Conservation (phyloP, 2,113 vertebrate genomes). For the Lophotis ruficrista region DNA sequence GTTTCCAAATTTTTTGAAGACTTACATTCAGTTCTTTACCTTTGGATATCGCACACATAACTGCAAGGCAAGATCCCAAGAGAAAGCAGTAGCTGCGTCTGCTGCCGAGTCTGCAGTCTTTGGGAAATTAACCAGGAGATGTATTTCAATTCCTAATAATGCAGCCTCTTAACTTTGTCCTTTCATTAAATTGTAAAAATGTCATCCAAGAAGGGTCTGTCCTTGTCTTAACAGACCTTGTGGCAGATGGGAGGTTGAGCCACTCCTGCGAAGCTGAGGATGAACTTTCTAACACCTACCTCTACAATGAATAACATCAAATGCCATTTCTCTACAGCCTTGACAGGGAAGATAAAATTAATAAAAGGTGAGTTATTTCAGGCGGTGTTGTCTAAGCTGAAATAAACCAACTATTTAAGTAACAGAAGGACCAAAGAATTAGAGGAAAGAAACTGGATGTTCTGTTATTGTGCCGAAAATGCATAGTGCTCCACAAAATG, state of each 20-base stretch:
- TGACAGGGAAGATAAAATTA: background rate
- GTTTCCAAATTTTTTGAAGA: background rate
- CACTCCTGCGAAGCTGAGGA: background rate
- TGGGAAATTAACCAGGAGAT: background rate
- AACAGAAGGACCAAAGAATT: background rate
- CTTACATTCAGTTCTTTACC: background rate
- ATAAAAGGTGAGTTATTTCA: background rate
- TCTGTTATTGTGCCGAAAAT: background rate
- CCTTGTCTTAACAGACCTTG: background rate
- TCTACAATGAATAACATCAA: background rate
- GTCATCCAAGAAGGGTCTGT: background rate
- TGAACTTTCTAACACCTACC: background rate
- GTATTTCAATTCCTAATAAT: background rate
- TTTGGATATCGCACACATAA: background rate
- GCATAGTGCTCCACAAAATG: background rate
- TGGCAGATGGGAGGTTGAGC: background rate
- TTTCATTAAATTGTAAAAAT: background rate
- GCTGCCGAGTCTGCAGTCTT: rapidly evolving
- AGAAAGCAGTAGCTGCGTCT: background rate
- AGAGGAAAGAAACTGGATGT: background rate
- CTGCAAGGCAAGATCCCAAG: background rate
- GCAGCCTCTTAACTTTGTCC: background rate
- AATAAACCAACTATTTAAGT: background rate
- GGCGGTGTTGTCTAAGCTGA: background rate
- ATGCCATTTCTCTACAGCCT: background rate